A percentile compares a stretch with the other conserved stretches of the same genome.
These are phyloP conservation scores for Thereva nobilitata DNA, from an alignment of 2,888 invertebrate species.

Conservation along the genomic window DNA sequence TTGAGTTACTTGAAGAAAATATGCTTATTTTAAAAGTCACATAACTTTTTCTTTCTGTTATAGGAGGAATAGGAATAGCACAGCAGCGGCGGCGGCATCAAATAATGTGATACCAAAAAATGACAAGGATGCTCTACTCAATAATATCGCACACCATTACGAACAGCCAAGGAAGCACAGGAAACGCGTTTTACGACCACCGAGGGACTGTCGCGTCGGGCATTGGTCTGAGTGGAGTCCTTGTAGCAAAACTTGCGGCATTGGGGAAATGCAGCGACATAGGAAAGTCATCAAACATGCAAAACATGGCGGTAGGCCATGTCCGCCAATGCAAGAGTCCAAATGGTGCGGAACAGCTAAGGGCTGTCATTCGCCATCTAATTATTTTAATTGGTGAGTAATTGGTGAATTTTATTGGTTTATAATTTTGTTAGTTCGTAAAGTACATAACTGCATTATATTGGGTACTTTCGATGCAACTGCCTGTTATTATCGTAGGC, in stretches of 20 bases:
- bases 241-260: slow-evolving; percentile 87
- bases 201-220: slow-evolving; percentile 81
- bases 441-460: too few relatives aligned
- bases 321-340: slow-evolving; percentile 82
- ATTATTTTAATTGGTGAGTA: slow-evolving; percentile 67
- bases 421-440: too few relatives aligned
- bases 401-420: too few relatives aligned
- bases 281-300: slow-evolving; percentile 77
- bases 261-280: slow-evolving; percentile 82
- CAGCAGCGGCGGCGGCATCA: too few relatives aligned
- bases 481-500: too few relatives aligned
- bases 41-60: too few relatives aligned
- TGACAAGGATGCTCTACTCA: slow-evolving; percentile 71
- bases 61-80: too few relatives aligned
- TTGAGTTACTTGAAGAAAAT: too few relatives aligned
- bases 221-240: slow-evolving; percentile 87
- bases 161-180: slow-evolving; percentile 56
- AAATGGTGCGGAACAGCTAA: slow-evolving; percentile 85
- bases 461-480: too few relatives aligned
- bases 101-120: slow-evolving; percentile 59
- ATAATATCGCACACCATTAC: slow-evolving; percentile 73
- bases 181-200: slow-evolving; percentile 61
- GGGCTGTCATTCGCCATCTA: slow-evolving; percentile 64
- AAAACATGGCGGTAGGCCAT: slow-evolving; percentile 77
- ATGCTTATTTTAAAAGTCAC: too few relatives aligned